Base-by-base conservation (phyloP, 2,888 invertebrate genomes). In the Aleiodes testaceus region DNA sequence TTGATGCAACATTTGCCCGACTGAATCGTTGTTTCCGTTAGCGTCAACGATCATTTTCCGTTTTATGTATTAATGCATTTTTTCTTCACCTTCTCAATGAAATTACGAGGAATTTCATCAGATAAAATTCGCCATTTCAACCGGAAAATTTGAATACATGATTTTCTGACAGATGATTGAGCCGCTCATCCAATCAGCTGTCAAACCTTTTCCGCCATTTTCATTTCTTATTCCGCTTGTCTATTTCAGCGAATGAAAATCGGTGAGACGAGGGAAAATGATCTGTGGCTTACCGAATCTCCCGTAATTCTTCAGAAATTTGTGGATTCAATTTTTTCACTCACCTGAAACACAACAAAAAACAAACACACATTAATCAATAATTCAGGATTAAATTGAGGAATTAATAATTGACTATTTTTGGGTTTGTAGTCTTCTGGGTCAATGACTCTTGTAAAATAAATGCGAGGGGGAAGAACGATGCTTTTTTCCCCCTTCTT, bases 281-380 rank as follows among this genome's bases (percentile, higher is more conserved):
- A 42, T 14, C 45, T 14, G 5, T 1, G 22, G 20, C 47, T 45
- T 63, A 22, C 22, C 63, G 3, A 63, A 44, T 45, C 47, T 53
- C 42, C 42, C 30, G 45, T 66, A 61, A 66, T 72, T 30, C 47
- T 47, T 22, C 65, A 45, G 59, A 61, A 55, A 69, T 44, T 18
- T n/a, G n/a, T 22, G 7, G n/a, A 45, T 12, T 45, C 20, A 3
- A 9, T 14, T 4, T n/a, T 20, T 36, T 72, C 47, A 83, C 83
- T 83, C 81, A 83, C 83, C 83, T 83, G 79, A 70, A 83, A 83
- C 81, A 80, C 5, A 83, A 79, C 14, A 77, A 73, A 74, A 61
- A 70, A 14, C 59, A 70, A 18, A 59, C 70, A 75, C 22, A 30
- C 69, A 74, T 65, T 66, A 64, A 44, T 47, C 3, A 52, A 26